These are phyloP conservation scores for Recurvirostra avosetta DNA, from an alignment of 2,113 vertebrate genomes.

Conservation along the genomic window DNA sequence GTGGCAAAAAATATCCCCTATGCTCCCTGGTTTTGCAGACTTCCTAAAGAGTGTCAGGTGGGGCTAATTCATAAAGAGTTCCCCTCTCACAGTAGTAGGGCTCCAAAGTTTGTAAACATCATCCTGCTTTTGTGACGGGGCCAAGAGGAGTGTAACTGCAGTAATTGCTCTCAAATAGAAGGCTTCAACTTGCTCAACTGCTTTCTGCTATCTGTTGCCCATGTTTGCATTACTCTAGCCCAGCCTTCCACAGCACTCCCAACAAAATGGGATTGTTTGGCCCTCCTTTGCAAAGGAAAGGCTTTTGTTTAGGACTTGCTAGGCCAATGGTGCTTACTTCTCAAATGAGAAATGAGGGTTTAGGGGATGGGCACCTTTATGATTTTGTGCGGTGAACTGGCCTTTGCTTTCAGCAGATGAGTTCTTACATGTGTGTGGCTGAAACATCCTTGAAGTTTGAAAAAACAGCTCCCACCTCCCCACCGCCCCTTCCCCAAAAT, in stretches of 20 bases:
- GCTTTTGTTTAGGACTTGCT: background rate
- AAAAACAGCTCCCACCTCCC: background rate
- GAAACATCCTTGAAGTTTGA: background rate
- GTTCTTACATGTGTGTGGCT: background rate
- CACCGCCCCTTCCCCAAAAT: rapidly evolving
- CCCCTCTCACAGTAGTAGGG: background rate
- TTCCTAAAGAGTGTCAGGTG: slow-evolving; percentile 25
- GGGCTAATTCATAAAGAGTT: background rate
- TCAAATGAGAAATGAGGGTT: background rate
- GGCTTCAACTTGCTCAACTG: background rate
- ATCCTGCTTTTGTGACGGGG: background rate
- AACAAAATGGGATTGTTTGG: background rate
- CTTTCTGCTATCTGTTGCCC: background rate
- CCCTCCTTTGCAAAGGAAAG: background rate
- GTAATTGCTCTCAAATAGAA: background rate
- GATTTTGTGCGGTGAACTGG: background rate
- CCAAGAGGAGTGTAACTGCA: background rate
- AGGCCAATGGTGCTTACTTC: background rate
- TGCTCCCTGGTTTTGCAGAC: background rate
- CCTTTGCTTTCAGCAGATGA: background rate
- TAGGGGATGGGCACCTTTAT: background rate
- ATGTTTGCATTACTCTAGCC: background rate
- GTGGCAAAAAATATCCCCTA: background rate
- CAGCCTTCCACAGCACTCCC: background rate
- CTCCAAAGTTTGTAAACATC: slow-evolving; percentile 2